Base-by-base conservation (phyloP, 2,888 invertebrate species). In the Podotricha telesiphe region DNA sequence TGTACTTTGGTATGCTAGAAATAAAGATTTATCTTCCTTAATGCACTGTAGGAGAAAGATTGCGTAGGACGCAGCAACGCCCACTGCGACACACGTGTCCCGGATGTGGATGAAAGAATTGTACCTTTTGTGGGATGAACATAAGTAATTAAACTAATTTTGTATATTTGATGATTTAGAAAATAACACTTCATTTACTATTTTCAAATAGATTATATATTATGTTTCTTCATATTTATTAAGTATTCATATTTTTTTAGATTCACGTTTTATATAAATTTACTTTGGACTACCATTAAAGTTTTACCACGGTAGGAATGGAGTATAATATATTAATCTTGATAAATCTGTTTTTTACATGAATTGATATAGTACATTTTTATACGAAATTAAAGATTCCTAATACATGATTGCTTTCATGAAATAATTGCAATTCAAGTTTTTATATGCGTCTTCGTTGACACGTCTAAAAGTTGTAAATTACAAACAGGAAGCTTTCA, bases 121-220 rank as follows among this genome's bases (percentile, higher is more conserved):
- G 69, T 73, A 70, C 59, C 58, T 74, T 71, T 70, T 71, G 69
- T 67, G 58, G 63, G 66, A 69, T 62, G 64, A 63, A 61, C 58
- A 66, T 48, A 95, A 95, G 42, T 95, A 95, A 80, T 86, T 98
- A 13, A 64, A 65, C 34, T 66, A 22, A 20, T 56, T 51, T 62
- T 66, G 20, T 59, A 55, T 55, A 51, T 67, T 63, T 61, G 20
- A 56, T 56, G 40, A 20, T 7, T 42, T 20, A 8, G 13, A 58
- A 58, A 58, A 51, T 5, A 28, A n/a, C 1, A 28, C 28, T 53
- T 28, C n/a, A 8, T 51, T 28, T 28, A 22, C 51, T 28, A 15
- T 2, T 1, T 51, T 28, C 15, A 51, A 22, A 51, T 22, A 51
- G 8, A 51, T 1, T n/a, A n/a, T 51, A 37, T 37, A 37, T 28